Percentiles rank a stretch among this genome's conserved stretches.
Evolutionary conservation across 2,113 vertebrate genomes (phyloP).

Genomic region (Pantherophis guttatus): DNA sequence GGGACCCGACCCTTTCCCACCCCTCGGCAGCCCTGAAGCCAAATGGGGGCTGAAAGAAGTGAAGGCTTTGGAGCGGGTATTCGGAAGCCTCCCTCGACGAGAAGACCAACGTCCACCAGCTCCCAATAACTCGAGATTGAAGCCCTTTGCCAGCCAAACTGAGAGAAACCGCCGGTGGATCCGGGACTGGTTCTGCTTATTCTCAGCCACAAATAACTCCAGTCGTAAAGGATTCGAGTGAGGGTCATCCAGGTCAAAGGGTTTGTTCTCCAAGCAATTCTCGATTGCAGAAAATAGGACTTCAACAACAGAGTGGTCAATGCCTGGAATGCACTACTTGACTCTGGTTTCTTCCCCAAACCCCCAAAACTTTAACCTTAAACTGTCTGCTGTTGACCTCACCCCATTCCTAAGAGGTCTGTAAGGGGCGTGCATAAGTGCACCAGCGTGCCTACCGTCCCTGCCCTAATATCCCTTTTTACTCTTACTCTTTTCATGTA

Average conservation of each 20-base stretch:
- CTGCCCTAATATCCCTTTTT: too few species aligned
- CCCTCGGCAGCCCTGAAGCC: neutral
- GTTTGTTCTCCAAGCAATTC: neutral
- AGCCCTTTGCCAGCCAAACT: neutral
- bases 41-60: neutral
- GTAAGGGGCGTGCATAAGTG: too few species aligned
- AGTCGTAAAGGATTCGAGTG: neutral
- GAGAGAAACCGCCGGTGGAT: neutral
- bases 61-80: neutral
- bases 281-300: too few species aligned
- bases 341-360: too few species aligned
- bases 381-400: too few species aligned
- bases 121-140: neutral
- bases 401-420: too few species aligned
- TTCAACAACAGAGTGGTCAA: too few species aligned
- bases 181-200: neutral
- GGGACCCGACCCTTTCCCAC: neutral
- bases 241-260: neutral
- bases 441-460: too few species aligned
- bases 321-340: too few species aligned
- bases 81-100: neutral
- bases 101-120: neutral
- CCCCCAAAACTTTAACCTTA: too few species aligned
- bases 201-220: neutral
- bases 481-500: too few species aligned